Conservation (phyloP, 1,140 invertebrate genomes). For the Bombus huntii region DNA sequence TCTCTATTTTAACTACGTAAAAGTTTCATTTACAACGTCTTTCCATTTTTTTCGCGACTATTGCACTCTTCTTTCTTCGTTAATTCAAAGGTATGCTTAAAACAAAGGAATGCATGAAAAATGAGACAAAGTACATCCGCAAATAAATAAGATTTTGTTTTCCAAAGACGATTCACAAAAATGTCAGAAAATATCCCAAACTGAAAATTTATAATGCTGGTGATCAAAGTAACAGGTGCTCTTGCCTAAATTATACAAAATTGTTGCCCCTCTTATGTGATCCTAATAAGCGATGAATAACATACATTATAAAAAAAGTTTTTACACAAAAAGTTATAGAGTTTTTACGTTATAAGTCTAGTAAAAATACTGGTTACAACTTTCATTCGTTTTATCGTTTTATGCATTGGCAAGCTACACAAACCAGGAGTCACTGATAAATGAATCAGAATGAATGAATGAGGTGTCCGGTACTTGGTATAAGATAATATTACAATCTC, state of each 20-base stretch:
- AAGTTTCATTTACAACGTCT: constrained; percentile 43
- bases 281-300: constrained; percentile 15
- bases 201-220: constrained; percentile 4
- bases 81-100: constrained; percentile 53
- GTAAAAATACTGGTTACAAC: constrained; percentile 69
- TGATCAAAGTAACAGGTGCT: constrained; percentile 47
- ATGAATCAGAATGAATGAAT: constrained; percentile 12
- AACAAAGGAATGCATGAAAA: constrained; percentile 64
- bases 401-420: constrained; percentile 53
- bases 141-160: constrained; percentile 36
- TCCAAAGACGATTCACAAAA: constrained; percentile 17
- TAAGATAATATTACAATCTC: constrained; percentile 25
- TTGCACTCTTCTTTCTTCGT: constrained; percentile 44
- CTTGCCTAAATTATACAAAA: neutral
- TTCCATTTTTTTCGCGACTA: constrained; percentile 34
- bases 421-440: constrained; percentile 63
- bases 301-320: constrained; percentile 15
- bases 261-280: neutral
- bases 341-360: constrained; percentile 39
- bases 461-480: constrained; percentile 25
- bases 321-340: constrained; percentile 38
- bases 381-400: constrained; percentile 55
- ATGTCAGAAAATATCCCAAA: constrained; percentile 19
- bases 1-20: constrained; percentile 49
- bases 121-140: constrained; percentile 35